Conservation (phyloP, 2,113 vertebrate genomes). For the Tyrannus savana region DNA sequence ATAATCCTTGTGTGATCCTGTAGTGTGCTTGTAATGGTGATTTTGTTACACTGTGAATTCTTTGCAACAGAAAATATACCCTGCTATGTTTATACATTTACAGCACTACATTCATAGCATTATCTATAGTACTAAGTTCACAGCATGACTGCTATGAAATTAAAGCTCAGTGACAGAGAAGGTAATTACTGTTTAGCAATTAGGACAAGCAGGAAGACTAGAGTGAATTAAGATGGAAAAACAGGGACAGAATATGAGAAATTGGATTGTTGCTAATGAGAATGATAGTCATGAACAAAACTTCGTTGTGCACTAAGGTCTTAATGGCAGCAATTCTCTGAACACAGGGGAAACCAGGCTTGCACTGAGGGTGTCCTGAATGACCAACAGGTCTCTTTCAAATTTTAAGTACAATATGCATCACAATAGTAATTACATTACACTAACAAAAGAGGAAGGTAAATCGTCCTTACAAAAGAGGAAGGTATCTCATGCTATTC, state of each 20-base stretch:
- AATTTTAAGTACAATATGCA: background rate
- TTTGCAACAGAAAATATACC: background rate
- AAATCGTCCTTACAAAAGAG: background rate
- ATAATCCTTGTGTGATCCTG: background rate
- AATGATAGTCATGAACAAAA: background rate
- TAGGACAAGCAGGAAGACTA: background rate
- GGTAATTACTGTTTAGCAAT: background rate
- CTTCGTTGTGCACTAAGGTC: background rate
- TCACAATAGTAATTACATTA: background rate
- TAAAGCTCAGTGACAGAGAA: background rate
- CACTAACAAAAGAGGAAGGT: background rate
- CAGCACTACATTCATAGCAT: background rate
- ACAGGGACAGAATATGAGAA: background rate
- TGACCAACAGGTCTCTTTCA: background rate
- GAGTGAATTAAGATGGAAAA: background rate
- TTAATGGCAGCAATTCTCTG: background rate
- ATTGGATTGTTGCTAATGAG: background rate
- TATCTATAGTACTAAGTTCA: background rate
- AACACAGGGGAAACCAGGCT: background rate
- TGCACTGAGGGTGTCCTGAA: background rate
- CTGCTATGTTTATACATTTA: background rate
- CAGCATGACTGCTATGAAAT: background rate
- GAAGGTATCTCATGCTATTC: background rate
- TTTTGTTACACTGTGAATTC: background rate
- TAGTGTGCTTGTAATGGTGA: background rate